Evolutionary conservation across 2,888 invertebrate genomes (phyloP).

Genomic region (Liposcelis brunnea): DNA sequence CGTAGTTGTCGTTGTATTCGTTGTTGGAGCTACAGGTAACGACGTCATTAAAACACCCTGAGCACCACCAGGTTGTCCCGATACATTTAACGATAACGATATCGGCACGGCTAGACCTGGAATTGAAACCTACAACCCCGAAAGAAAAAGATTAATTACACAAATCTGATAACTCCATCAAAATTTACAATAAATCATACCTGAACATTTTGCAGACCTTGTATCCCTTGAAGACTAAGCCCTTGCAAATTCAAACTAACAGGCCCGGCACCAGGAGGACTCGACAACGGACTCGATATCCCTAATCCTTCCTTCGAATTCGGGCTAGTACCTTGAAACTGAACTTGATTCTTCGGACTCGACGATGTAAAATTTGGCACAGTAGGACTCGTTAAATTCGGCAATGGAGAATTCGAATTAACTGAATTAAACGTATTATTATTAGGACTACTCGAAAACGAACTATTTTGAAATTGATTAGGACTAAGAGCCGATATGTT

Average conservation of each 20-base stretch:
- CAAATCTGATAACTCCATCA: neutral
- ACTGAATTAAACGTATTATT: slow-evolving; percentile 5
- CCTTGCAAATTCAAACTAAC: slow-evolving; percentile 44
- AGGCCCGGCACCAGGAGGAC: slow-evolving; percentile 32
- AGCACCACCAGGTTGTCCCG: slow-evolving; percentile 32
- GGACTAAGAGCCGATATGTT: slow-evolving; percentile 10
- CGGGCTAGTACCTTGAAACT: slow-evolving; percentile 3
- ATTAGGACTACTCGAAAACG: slow-evolving; percentile 6
- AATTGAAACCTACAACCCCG: slow-evolving; percentile 42
- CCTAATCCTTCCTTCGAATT: slow-evolving; percentile 10
- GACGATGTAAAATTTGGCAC: slow-evolving; percentile 7
- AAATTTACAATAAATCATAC: slow-evolving; percentile 24
- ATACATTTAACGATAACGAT: slow-evolving; percentile 55
- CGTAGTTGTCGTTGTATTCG: slow-evolving; percentile 27
- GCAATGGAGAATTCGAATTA: slow-evolving; percentile 4
- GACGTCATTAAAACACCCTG: slow-evolving; percentile 47
- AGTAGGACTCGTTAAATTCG: slow-evolving; percentile 10
- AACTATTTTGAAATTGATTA: slow-evolving; percentile 7
- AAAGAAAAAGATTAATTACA: slow-evolving; percentile 1
- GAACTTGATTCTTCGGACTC: slow-evolving; percentile 10
- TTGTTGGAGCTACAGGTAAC: slow-evolving; percentile 36
- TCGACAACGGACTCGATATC: slow-evolving; percentile 31
- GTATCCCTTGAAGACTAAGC: slow-evolving; percentile 44
- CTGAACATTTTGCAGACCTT: slow-evolving; percentile 63
- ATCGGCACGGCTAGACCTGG: slow-evolving; percentile 75